phyloP scores from a whole-genome alignment of 2,888 invertebrate genomes.

The Notocelia uddmanniana region DNA sequence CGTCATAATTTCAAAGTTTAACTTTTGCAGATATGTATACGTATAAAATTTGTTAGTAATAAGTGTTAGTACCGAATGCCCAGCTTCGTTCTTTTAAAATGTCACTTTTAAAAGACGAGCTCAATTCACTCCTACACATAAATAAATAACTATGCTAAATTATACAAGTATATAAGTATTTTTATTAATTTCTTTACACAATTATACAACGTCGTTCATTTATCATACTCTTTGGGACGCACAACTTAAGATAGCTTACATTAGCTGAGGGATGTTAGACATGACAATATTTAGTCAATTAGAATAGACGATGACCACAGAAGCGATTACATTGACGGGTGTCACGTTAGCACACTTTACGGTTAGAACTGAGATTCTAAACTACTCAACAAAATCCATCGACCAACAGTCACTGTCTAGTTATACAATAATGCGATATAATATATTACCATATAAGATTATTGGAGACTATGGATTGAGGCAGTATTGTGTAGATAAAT shows the following conservation, averaged over 20 bases:
- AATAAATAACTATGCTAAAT: conserved; percentile 84
- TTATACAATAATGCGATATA: conserved; percentile 13
- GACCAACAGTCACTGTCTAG: conserved; percentile 22
- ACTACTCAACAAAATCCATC: conserved; percentile 35
- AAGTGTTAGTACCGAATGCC: conserved; percentile 68
- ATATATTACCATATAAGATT: conserved; percentile 27
- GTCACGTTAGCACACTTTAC: conserved; percentile 50
- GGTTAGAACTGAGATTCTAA: conserved; percentile 47
- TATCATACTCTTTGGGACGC: conserved; percentile 83
- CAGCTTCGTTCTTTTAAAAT: conserved; percentile 79
- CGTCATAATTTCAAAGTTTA: conserved; percentile 74
- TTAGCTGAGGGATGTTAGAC: conserved; percentile 48
- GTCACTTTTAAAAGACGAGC: conserved; percentile 81
- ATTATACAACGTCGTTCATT: conserved; percentile 82
- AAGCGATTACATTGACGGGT: conserved; percentile 56
- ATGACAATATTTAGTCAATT: conserved; percentile 33
- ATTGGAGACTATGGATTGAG: conserved; percentile 34
- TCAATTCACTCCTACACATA: conserved; percentile 66
- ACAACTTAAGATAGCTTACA: conserved; percentile 79
- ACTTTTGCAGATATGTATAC: conserved; percentile 73
- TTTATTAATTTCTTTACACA: conserved; percentile 80
- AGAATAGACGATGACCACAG: conserved; percentile 49
- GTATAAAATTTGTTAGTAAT: conserved; percentile 65
- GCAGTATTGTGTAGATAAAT: conserved; percentile 32
- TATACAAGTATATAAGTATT: conserved; percentile 82